Conservation (phyloP, 2,888 invertebrate species). For the Hofmannophila pseudospretella region DNA sequence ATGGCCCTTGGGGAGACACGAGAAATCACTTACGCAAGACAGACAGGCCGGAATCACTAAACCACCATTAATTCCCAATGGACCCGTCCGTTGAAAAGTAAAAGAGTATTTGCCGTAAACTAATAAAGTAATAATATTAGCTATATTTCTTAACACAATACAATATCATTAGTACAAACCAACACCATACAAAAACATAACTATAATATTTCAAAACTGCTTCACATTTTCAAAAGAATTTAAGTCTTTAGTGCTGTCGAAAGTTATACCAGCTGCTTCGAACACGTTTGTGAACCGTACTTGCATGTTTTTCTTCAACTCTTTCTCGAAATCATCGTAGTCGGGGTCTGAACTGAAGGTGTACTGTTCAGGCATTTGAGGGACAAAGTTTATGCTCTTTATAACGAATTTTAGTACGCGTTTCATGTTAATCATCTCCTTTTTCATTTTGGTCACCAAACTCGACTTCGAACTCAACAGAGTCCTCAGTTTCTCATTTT, state of each 20-base stretch:
- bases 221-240: constrained; percentile 19
- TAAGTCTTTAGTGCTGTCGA: constrained; percentile 37
- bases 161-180: too few relatives aligned
- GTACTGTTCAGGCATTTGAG: constrained; percentile 23
- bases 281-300: constrained; percentile 23
- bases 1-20: too few relatives aligned
- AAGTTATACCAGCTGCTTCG: constrained; percentile 22
- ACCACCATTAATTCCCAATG: too few relatives aligned
- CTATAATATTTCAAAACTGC: not conserved
- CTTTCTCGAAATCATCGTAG: constrained; percentile 45
- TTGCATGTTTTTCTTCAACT: constrained; percentile 31
- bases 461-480: constrained; percentile 47
- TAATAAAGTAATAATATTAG: too few relatives aligned
- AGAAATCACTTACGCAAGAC: too few relatives aligned
- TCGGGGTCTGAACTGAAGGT: constrained; percentile 35
- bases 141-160: too few relatives aligned
- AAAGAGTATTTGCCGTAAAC: too few relatives aligned
- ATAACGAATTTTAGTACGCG: constrained; percentile 43
- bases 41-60: too few relatives aligned
- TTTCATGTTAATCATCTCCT: constrained; percentile 45
- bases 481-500: constrained; percentile 54
- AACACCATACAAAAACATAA: not conserved
- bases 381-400: constrained; percentile 36
- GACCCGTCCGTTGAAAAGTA: too few relatives aligned
- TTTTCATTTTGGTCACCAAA: constrained; percentile 42